Conservation (phyloP, 2,113 vertebrate genomes). For the Paedocypris sp. region DNA sequence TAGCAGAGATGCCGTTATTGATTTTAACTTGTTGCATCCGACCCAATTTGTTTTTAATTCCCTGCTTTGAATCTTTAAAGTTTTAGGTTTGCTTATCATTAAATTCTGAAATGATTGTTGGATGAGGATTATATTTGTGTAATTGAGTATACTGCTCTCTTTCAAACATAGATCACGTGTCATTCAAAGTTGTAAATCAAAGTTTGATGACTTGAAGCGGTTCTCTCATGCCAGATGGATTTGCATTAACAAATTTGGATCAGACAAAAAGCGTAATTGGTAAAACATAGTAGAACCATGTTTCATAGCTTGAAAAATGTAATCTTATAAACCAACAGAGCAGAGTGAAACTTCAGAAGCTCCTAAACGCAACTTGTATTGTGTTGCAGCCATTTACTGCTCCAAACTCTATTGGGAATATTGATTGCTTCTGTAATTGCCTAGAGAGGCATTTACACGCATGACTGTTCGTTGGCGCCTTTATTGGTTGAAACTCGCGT, state of each 20-base stretch:
- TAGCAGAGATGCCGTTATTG: conserved; percentile 1
- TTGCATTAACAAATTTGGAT: neutral
- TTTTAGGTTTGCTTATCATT: neutral
- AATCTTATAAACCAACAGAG: conserved; percentile 51
- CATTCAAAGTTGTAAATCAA: no score
- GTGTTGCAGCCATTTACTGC: conserved; percentile 36
- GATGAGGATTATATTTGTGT: no score
- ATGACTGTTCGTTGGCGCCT: conserved; percentile 20
- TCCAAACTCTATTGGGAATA: conserved; percentile 46
- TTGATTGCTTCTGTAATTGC: conserved; percentile 56
- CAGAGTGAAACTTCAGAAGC: conserved; percentile 41
- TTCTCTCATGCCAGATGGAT: neutral
- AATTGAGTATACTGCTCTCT: no score
- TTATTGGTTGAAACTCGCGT: conserved; percentile 25
- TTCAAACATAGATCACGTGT: no score
- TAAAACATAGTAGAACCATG: conserved; percentile 24
- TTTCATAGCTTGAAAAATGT: conserved; percentile 32
- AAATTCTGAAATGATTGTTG: no score
- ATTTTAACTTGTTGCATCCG: neutral
- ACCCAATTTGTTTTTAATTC: neutral
- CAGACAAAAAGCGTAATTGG: conserved; percentile 35
- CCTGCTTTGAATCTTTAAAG: neutral
- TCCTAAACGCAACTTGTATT: conserved; percentile 43
- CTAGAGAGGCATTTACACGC: conserved; percentile 32
- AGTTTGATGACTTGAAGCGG: neutral